Percentiles rank a stretch among this genome's conserved stretches.
These are phyloP conservation scores for Flexamia atlantica DNA, from an alignment of 2,888 invertebrate genomes.

Conservation along the genomic window DNA sequence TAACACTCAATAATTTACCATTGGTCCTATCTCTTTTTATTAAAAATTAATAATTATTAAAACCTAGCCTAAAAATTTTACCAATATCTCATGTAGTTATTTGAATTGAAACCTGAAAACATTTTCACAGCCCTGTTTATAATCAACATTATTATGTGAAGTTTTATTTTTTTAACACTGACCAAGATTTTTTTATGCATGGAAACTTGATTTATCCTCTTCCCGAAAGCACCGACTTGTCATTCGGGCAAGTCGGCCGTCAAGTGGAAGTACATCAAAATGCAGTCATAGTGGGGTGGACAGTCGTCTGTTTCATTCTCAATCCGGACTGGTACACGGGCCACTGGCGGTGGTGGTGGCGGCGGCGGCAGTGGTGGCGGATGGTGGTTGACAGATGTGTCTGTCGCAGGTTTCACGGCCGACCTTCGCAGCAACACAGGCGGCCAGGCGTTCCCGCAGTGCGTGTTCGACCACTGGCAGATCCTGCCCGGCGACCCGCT, in stretches of 20 bases:
- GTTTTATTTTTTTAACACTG: no score
- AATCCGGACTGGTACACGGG: slow-evolving; percentile 29
- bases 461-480: slow-evolving; percentile 99
- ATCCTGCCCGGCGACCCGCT: slow-evolving; percentile 96
- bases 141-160: no score
- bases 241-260: slow-evolving; percentile 25
- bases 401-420: slow-evolving; percentile 88
- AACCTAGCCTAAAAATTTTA: no score
- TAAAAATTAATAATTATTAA: no score
- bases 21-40: no score
- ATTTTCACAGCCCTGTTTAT: no score
- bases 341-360: not conserved
- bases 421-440: slow-evolving; percentile 98
- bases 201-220: slow-evolving; percentile 5
- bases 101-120: no score
- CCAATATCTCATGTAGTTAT: no score
- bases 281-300: not conserved
- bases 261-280: slow-evolving; percentile 42
- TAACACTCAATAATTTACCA: no score
- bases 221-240: slow-evolving; percentile 46
- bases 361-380: not conserved
- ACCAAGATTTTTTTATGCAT: no score
- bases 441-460: slow-evolving; percentile 99
- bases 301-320: slow-evolving; percentile 53
- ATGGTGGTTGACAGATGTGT: slow-evolving; percentile 1